Evolutionary conservation across 2,113 vertebrate genomes (phyloP), one percentile per base, ranked within the genome.

Genomic region (Pardalotus punctatus): DNA sequence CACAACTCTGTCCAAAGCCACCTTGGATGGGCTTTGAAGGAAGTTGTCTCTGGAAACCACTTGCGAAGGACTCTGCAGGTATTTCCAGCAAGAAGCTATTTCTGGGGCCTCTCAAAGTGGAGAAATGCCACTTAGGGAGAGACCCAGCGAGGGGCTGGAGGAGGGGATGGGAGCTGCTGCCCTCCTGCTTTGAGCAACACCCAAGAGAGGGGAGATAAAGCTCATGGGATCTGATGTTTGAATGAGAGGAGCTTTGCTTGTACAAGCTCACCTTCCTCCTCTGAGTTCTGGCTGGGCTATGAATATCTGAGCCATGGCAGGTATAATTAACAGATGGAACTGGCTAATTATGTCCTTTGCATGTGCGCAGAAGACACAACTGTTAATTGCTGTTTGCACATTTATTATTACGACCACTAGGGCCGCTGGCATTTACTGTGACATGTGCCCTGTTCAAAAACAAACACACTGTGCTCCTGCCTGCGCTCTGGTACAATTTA

Each of bases 291-390:
- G 76, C 93, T 96, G 85, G 80, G 89, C 89, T 97, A 91, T 66
- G 96, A 95, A 53, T 90, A 93, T 72, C 92, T 97, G 94, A 93
- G 67, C 89, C 93, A 33, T 58, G 86, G 95, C 96, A 97, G 97
- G 97, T 98, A 97, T 96, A 96, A 96, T 97, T 93, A 97, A 94
- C 98, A 98, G 97, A 98, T 97, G 97, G 97, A 96, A 92, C 50
- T 35, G 69, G 86, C 96, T 98, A 97, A 98, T 97, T 97, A 95
- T 56, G 97, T 94, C 97, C 95, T 97, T 96, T 88, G 69, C 84
- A 47, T 73, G 93, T 92, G 86, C 87, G 53, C 66, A 74, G 92
- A 92, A 97, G 95, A 97, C 27, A 82, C 87, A 97, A 94, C 95
- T 93, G 94, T 96, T 97, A 97, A 97, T 97, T 97, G 97, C 93